Percentiles rank a stretch among this genome's conserved stretches.
Evolutionary conservation across 2,113 vertebrate genomes (phyloP).

Genomic region (Tyto alba): DNA sequence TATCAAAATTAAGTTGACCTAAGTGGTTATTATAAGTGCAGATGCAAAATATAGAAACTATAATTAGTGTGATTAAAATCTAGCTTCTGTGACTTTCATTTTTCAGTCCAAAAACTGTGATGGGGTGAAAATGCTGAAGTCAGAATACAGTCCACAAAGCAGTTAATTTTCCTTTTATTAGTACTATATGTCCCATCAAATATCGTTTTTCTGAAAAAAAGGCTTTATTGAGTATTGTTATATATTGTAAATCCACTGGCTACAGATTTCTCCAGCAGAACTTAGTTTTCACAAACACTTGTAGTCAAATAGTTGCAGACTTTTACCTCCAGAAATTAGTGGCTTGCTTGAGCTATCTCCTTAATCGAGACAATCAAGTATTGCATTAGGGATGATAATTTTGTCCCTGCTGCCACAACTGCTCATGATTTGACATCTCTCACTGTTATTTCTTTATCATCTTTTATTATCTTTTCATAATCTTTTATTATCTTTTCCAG

Average conservation of each 20-base stretch:
- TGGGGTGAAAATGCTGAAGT: not conserved
- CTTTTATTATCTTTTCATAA: not conserved
- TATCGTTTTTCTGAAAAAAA: not conserved
- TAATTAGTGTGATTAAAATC: constrained; percentile 11
- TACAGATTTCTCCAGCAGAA: not conserved
- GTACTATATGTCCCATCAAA: not conserved
- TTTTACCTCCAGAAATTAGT: not conserved
- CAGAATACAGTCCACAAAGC: not conserved
- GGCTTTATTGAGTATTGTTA: not conserved
- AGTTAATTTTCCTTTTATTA: constrained; percentile 7
- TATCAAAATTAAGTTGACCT: not conserved
- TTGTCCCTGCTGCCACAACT: not conserved
- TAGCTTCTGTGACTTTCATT: not conserved
- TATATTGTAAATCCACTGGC: not conserved
- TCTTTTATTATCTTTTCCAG: not conserved
- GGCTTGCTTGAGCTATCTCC: not conserved
- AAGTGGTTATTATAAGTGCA: not conserved
- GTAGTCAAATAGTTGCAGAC: not conserved
- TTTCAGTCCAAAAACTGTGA: not conserved
- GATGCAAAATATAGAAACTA: not conserved
- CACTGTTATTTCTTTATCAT: not conserved
- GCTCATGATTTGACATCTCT: not conserved
- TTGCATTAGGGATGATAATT: not conserved
- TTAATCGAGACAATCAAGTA: not conserved
- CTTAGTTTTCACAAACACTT: not conserved